phyloP scores from a whole-genome alignment of 1,140 invertebrate genomes.

The Grapholita molesta region DNA sequence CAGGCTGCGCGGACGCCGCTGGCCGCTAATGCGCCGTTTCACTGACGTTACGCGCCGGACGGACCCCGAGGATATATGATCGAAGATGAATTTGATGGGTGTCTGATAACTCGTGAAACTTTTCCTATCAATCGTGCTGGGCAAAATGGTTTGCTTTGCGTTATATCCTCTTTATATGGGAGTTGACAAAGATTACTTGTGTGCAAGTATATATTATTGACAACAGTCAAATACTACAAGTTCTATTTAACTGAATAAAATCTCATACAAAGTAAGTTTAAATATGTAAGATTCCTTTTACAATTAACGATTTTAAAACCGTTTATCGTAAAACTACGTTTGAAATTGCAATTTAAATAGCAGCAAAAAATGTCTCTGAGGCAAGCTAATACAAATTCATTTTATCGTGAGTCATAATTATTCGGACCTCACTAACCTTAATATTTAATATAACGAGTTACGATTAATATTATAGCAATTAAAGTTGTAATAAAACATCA shows the following conservation, averaged over 20 bases:
- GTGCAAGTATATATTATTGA: no score
- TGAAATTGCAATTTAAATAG: no score
- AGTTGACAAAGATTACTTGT: neutral
- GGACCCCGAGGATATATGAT: slow-evolving; percentile 18
- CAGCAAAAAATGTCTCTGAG: no score
- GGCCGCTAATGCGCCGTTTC: slow-evolving; percentile 67
- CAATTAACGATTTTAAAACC: no score
- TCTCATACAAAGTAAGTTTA: no score
- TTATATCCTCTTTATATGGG: neutral
- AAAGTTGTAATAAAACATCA: slow-evolving; percentile 27
- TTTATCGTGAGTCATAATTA: no score
- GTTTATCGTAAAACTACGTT: no score
- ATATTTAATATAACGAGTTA: neutral
- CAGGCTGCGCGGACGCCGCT: slow-evolving; percentile 46
- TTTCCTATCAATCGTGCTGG: neutral
- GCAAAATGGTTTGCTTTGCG: neutral
- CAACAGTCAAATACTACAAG: no score
- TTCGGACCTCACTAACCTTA: neutral
- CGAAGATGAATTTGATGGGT: neutral
- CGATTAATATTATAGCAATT: slow-evolving; percentile 28
- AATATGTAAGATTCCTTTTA: no score
- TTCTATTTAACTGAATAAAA: no score
- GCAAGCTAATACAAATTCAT: no score
- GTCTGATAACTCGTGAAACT: neutral
- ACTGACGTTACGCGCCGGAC: slow-evolving; percentile 64